Evolutionary conservation across 2,113 vertebrate species (phyloP).

Genomic region (Tychaedon coryphoeus): DNA sequence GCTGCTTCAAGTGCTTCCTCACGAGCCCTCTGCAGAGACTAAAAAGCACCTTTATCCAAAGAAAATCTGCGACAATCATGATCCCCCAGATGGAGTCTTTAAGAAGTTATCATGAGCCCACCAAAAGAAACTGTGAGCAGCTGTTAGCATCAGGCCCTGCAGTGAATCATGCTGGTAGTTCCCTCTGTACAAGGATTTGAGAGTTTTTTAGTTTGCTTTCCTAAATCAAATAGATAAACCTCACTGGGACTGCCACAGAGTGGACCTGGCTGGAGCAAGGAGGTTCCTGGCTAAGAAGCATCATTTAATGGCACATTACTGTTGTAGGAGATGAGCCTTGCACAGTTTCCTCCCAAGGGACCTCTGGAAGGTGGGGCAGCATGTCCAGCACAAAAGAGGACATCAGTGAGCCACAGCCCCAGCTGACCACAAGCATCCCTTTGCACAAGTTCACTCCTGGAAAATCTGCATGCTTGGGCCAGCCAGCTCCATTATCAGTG

Average conservation of each 20-base stretch:
- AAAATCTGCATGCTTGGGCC: background rate
- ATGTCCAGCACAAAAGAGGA: background rate
- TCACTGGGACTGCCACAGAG: background rate
- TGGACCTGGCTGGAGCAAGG: background rate
- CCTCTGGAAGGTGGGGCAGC: background rate
- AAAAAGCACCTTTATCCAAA: background rate
- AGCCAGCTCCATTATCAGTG: rapidly evolving
- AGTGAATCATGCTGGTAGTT: background rate
- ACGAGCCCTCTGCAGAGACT: background rate
- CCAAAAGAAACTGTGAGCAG: background rate
- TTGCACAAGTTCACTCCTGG: background rate
- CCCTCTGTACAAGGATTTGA: background rate
- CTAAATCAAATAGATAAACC: background rate
- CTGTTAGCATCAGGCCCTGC: background rate
- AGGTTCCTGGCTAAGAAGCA: background rate
- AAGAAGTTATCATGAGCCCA: background rate
- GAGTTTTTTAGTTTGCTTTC: background rate
- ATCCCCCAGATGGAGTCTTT: background rate
- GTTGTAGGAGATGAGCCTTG: rapidly evolving
- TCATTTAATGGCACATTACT: background rate
- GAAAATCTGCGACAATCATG: background rate
- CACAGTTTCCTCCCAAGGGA: background rate
- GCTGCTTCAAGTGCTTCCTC: background rate
- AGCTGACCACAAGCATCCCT: background rate
- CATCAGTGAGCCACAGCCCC: background rate